These are phyloP conservation scores for Paragorgia papillata DNA, from an alignment of 92 coral and sea anemone genomes.

Conservation along the genomic window DNA sequence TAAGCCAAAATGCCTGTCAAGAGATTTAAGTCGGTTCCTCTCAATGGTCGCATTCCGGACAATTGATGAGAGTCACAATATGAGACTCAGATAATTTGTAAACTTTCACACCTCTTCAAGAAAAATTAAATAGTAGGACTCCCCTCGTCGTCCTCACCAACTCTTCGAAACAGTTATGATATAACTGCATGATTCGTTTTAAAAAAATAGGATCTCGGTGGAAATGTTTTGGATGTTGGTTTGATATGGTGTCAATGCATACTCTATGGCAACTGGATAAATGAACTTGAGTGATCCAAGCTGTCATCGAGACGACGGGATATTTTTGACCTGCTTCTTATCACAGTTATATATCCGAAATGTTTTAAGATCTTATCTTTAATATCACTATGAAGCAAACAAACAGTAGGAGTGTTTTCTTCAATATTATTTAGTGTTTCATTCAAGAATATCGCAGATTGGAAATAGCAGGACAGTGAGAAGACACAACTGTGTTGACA, in stretches of 20 bases:
- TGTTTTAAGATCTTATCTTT: slow-evolving; percentile 42
- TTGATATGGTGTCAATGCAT: slow-evolving; percentile 15
- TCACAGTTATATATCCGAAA: slow-evolving; percentile 48
- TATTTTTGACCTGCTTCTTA: slow-evolving; percentile 48
- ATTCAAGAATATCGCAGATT: background rate
- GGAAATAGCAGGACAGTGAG: background rate
- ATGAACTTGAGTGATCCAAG: slow-evolving; percentile 45
- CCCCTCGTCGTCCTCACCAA: too few relatives aligned
- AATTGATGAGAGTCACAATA: slow-evolving; percentile 47
- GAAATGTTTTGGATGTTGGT: too few relatives aligned
- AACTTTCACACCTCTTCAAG: slow-evolving; percentile 3
- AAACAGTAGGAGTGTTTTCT: slow-evolving; percentile 30
- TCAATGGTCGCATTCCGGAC: slow-evolving; percentile 44
- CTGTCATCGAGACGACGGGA: slow-evolving; percentile 39
- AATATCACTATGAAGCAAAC: slow-evolving; percentile 44
- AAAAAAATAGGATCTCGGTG: too few relatives aligned
- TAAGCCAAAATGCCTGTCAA: slow-evolving; percentile 41
- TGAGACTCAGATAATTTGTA: slow-evolving; percentile 20
- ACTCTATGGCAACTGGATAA: slow-evolving; percentile 38
- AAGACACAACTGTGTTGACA: slow-evolving; percentile 13
- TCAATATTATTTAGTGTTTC: background rate
- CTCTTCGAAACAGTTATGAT: background rate
- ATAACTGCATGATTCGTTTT: too few relatives aligned
- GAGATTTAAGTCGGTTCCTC: slow-evolving; percentile 40
- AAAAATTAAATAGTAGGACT: background rate